Conservation (phyloP, 2,113 vertebrate genomes). For the Rutilus rutilus region DNA sequence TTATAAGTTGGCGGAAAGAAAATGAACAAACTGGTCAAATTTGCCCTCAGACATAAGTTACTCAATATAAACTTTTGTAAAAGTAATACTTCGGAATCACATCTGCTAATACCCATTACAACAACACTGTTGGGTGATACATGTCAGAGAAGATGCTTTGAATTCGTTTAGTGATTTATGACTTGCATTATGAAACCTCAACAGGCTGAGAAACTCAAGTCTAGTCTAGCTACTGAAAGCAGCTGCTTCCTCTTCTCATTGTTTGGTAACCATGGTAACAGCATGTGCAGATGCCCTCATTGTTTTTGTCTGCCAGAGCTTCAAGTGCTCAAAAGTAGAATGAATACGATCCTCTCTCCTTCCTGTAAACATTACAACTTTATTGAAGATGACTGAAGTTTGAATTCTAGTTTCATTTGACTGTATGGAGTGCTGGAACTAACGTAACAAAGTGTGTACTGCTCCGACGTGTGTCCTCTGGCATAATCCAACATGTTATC, state of each 20-base stretch:
- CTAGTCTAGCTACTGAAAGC: background rate
- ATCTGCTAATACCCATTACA: background rate
- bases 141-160: background rate
- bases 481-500: background rate
- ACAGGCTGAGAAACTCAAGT: slow-evolving; percentile 1
- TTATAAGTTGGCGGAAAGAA: background rate
- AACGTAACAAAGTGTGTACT: background rate
- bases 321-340: background rate
- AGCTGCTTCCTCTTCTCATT: background rate
- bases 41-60: background rate
- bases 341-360: background rate
- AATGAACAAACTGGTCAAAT: background rate
- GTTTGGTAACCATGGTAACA: slow-evolving; percentile 11
- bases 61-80: background rate
- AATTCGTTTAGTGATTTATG: background rate
- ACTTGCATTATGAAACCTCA: background rate
- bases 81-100: background rate
- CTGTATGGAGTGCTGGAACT: background rate
- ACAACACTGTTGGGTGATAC: background rate
- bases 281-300: slow-evolving; percentile 20
- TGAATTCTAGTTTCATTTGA: background rate
- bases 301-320: slow-evolving; percentile 1
- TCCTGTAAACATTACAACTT: background rate
- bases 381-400: background rate
- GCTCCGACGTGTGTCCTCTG: background rate